These are phyloP conservation scores for Gymnoscopelus microlampas DNA, from an alignment of 2,797 vertebrate species.

Conservation along the genomic window DNA sequence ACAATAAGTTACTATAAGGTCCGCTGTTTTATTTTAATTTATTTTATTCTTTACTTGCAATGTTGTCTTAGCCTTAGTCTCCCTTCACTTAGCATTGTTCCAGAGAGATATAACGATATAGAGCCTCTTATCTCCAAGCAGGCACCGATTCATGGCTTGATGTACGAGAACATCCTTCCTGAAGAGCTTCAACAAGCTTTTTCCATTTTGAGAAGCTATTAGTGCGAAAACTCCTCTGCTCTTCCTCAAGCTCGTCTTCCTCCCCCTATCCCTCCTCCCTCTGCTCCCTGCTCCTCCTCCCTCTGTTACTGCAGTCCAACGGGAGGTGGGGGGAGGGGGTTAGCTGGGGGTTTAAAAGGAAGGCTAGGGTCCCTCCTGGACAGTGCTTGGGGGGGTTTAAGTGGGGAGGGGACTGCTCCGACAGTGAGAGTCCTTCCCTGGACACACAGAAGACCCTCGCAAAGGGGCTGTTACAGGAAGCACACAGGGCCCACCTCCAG, in stretches of 20 bases:
- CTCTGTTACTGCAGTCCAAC: conserved; percentile 78
- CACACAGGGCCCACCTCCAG: conserved; percentile 96
- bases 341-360: conserved; percentile 52
- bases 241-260: conserved; percentile 30
- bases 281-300: conserved; percentile 52
- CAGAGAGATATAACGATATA: conserved; percentile 68
- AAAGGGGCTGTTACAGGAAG: conserved; percentile 84
- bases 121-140: conserved; percentile 62
- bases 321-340: conserved; percentile 64
- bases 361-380: conserved; percentile 54
- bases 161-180: conserved; percentile 52
- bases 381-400: conserved; percentile 34
- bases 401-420: conserved; percentile 46
- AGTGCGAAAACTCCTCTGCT: conserved; percentile 78
- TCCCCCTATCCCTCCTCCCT: conserved; percentile 33
- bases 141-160: conserved; percentile 45
- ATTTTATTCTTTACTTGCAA: not conserved
- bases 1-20: conserved; percentile 83
- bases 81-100: conserved; percentile 74
- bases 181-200: conserved; percentile 64
- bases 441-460: conserved; percentile 27
- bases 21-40: conserved; percentile 46
- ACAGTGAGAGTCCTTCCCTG: conserved; percentile 46
- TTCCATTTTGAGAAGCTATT: conserved; percentile 70
- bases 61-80: conserved; percentile 65